Percentiles rank a stretch among this genome's conserved stretches.
These are phyloP conservation scores for Rotaria macrura DNA, from an alignment of 2,888 invertebrate genomes.

Conservation along the genomic window DNA sequence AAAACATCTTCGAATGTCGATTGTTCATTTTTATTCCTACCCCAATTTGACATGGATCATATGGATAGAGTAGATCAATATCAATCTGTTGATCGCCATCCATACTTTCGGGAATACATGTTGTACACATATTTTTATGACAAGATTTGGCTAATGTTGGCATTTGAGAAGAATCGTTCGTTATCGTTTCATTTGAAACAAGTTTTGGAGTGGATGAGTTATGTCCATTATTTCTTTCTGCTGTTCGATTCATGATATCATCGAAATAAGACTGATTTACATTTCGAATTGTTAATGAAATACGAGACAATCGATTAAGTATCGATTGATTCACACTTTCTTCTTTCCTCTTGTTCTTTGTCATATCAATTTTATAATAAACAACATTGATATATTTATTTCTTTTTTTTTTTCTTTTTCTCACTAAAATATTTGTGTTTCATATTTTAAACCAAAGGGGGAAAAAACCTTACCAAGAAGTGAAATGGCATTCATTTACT, in stretches of 20 bases:
- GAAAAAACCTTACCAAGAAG: background rate
- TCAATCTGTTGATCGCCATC: background rate
- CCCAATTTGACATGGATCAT: background rate
- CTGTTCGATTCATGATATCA: background rate
- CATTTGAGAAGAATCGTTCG: background rate
- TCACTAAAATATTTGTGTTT: background rate
- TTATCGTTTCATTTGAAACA: background rate
- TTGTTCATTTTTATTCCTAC: background rate
- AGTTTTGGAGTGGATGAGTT: background rate
- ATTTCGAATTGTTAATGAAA: background rate
- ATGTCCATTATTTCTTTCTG: background rate
- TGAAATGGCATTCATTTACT: background rate
- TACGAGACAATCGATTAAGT: background rate
- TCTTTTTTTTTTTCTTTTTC: background rate
- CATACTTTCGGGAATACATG: background rate
- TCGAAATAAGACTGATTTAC: background rate
- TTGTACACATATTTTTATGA: background rate
- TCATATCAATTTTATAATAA: background rate
- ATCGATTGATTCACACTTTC: background rate
- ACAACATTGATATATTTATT: background rate
- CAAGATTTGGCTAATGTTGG: background rate
- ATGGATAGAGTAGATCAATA: background rate
- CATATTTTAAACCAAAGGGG: background rate
- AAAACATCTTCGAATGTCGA: no score
- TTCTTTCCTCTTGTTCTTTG: background rate